Percentiles rank a stretch among this genome's conserved stretches.
phyloP scores from a whole-genome alignment of 37 sponge, comb jelly and placozoan species.

The Chondrilla cf. caribensis region DNA sequence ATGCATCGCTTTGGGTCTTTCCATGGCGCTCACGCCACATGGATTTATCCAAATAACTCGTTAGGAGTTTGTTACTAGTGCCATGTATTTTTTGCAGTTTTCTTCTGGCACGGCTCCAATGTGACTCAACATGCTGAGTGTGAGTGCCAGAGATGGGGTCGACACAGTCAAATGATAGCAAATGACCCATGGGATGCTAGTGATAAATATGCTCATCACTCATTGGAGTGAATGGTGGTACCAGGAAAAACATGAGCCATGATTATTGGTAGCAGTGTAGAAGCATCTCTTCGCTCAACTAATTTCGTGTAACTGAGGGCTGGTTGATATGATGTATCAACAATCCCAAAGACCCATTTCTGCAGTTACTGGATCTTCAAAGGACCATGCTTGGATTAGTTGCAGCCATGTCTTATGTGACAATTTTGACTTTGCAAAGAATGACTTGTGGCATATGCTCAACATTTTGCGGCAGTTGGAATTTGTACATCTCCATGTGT shows the following conservation, averaged over 20 bases:
- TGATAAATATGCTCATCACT: background rate
- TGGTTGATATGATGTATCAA: too few species aligned
- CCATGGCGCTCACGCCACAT: background rate
- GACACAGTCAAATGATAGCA: background rate
- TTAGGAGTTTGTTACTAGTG: background rate
- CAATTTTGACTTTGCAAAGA: background rate
- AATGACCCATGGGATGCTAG: background rate
- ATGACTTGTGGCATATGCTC: background rate
- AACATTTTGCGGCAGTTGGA: background rate
- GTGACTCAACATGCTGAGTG: slow-evolving; percentile 18
- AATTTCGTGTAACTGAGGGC: too few species aligned
- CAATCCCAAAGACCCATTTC: too few species aligned
- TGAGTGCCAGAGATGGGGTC: slow-evolving; percentile 22
- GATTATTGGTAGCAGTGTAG: too few species aligned
- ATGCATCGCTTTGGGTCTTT: background rate
- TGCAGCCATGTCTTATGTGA: background rate
- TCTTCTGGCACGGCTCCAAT: background rate
- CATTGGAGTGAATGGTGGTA: background rate
- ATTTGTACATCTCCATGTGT: background rate
- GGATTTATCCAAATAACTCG: background rate
- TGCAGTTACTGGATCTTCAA: background rate
- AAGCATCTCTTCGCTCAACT: too few species aligned
- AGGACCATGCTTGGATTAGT: background rate
- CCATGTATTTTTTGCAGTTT: background rate
- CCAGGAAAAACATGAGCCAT: too few species aligned